Conservation (phyloP, 2,113 vertebrate species). For the Xenopus laevis region DNA sequence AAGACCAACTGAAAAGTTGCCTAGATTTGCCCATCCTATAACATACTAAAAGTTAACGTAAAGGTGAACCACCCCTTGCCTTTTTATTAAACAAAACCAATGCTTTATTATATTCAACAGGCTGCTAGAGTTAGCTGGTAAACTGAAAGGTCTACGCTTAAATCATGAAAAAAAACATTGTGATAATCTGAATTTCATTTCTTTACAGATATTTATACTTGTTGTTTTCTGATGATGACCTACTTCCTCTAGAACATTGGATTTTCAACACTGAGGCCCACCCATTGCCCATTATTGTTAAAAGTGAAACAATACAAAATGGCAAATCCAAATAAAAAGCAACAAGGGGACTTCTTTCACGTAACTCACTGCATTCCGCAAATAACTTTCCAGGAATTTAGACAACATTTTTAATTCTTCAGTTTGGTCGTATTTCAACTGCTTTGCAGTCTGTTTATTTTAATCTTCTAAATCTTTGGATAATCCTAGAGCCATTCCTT, state of each 20-base stretch:
- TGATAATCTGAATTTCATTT: constrained; percentile 1
- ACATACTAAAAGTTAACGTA: too few relatives aligned
- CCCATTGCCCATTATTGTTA: constrained; percentile 81
- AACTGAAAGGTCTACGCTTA: too few relatives aligned
- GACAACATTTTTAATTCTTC: constrained; percentile 51
- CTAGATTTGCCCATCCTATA: too few relatives aligned
- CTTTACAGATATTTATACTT: constrained; percentile 84
- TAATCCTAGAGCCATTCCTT: constrained; percentile 38
- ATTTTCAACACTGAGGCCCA: constrained; percentile 97
- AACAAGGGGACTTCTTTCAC: constrained; percentile 51
- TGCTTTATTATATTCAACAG: too few relatives aligned
- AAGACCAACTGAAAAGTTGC: too few relatives aligned
- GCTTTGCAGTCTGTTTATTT: constrained; percentile 73
- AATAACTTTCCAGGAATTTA: constrained; percentile 51
- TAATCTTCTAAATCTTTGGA: constrained; percentile 49
- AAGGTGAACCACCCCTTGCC: too few relatives aligned
- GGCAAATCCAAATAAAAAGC: constrained; percentile 58
- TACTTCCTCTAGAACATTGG: constrained; percentile 91
- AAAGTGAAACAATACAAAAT: constrained; percentile 56
- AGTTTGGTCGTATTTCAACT: constrained; percentile 56
- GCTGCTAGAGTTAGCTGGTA: too few relatives aligned
- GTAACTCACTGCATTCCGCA: constrained; percentile 51
- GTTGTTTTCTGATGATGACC: constrained; percentile 94
- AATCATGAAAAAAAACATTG: too few relatives aligned
- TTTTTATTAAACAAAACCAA: too few relatives aligned